Evolutionary conservation across 2,113 vertebrate species (phyloP).

Genomic region (Campylomormyrus tamandua): DNA sequence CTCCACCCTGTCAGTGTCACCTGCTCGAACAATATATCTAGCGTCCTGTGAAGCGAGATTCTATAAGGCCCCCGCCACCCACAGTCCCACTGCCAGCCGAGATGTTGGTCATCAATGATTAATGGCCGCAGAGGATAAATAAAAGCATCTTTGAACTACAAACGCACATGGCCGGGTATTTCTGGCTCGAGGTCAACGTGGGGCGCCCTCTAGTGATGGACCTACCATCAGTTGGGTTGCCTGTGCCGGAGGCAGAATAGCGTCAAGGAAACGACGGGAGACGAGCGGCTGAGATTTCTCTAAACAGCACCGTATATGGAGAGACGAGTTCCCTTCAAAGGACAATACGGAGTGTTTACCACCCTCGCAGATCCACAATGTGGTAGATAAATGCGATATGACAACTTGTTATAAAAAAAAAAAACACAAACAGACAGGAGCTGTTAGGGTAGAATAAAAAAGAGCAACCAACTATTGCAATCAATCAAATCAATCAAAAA

Average conservation of each 20-base stretch:
- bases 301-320: background rate
- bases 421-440: background rate
- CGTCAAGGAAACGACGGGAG: background rate
- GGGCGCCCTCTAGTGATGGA: background rate
- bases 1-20: background rate
- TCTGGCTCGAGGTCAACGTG: constrained; percentile 6
- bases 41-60: background rate
- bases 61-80: background rate
- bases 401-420: background rate
- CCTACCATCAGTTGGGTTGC: background rate
- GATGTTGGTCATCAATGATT: constrained; percentile 27
- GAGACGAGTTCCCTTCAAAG: background rate
- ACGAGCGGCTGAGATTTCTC: background rate
- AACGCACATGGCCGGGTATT: background rate
- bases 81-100: background rate
- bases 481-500: background rate
- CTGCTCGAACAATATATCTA: background rate
- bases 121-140: constrained; percentile 24
- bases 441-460: background rate
- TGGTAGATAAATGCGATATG: background rate
- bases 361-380: background rate
- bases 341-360: background rate
- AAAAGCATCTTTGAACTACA: constrained; percentile 20
- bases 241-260: background rate
- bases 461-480: background rate